phyloP scores from a whole-genome alignment of 1,140 invertebrate species.

The Cyclina sinensis region DNA sequence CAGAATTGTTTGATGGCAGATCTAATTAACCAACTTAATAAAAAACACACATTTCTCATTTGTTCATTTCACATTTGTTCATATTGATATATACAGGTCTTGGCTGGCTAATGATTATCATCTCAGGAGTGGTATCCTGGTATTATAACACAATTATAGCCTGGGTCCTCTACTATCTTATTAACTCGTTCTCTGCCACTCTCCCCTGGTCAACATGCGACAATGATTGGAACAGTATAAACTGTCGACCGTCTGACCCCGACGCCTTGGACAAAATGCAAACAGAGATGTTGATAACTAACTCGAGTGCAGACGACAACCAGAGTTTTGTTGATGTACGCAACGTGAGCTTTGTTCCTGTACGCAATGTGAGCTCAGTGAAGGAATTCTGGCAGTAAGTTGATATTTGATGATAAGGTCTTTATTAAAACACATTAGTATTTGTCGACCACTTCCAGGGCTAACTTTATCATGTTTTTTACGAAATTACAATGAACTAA shows the following conservation, averaged over 20 bases:
- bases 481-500: too few species aligned
- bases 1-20: too few species aligned
- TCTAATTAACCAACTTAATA: too few species aligned
- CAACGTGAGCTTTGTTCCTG: neutral
- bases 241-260: constrained; percentile 46
- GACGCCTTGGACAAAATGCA: neutral
- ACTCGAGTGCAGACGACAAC: neutral
- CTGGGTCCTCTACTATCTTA: constrained; percentile 97
- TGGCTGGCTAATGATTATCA: constrained; percentile 73
- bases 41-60: too few species aligned
- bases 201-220: constrained; percentile 97
- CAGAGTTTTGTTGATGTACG: neutral
- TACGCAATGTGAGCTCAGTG: constrained; percentile 52
- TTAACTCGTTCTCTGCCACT: constrained; percentile 85
- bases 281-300: neutral
- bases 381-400: constrained; percentile 71
- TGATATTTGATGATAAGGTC: too few species aligned
- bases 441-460: too few species aligned
- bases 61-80: too few species aligned
- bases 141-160: constrained; percentile 90
- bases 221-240: constrained; percentile 95
- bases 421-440: too few species aligned
- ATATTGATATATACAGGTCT: constrained; percentile 58
- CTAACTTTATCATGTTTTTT: too few species aligned
- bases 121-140: constrained; percentile 67